Evolutionary conservation across 2,113 vertebrate species (phyloP), one percentile per base, ranked within the genome.

Genomic region (Oceanites oceanicus): DNA sequence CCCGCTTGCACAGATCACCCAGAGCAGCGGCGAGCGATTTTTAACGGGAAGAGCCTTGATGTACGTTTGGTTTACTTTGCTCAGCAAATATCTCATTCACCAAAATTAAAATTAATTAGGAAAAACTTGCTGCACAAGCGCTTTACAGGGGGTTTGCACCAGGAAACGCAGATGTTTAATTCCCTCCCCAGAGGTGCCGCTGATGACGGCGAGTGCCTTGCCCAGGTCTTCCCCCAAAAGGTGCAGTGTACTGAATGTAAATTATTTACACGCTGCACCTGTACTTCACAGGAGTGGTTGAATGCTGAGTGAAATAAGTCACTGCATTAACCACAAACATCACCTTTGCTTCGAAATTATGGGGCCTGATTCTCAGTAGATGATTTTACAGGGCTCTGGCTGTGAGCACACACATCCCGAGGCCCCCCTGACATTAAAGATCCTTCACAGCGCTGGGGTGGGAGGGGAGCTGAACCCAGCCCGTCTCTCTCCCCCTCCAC

Each of bases 381-480:
- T 0, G 14, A 17, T 1, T 23, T 62, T 34, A 23, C 15, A 0
- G 20, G 2, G 17, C 59, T 15, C 70, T 12, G 62, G 65, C 83
- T 30, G 40, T 0, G n/a, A 66, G 40, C 38, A 12, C 47, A 1
- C 5, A 3, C 7, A 7, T 2, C 59, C 27, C 1, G 0, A 32
- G 32, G n/a, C 6, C 13, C 16, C 32, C 6, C 67, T 1, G 52
- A 11, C 0, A 0, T 6, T 29, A 36, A 12, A 32, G 47, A 26
- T 2, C 29, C 34, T 6, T 3, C 26, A 13, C 1, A 6, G 0
- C 0, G 0, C 38, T 4, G 2, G 38, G 49, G 3, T 2, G 20
- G 4, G 22, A 14, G 2, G 19, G 40, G 6, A 16, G 1, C 44
- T 44, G 59, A 66, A 4, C 70, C 40, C 5, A 50, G 27, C 7